Evolutionary conservation across 2,888 invertebrate genomes (phyloP), one percentile per base, ranked within the genome.

Genomic region (Temnothorax unifasciatus): DNA sequence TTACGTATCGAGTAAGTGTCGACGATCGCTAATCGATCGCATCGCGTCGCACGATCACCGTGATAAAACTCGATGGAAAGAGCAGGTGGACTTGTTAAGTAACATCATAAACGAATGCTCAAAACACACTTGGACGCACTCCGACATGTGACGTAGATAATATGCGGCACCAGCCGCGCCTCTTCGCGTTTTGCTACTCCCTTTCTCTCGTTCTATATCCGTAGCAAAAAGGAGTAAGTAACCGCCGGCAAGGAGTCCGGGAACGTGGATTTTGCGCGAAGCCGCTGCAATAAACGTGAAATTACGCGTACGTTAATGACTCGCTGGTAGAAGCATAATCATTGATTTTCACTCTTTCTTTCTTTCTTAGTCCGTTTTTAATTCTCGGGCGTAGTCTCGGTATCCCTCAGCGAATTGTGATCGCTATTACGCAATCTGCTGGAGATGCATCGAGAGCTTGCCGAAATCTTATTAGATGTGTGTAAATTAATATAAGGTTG

Each of bases 121-220:
- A 25, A 74, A 3, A 25, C 73, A 64, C 38, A 59, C 25, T 69
- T 21, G 54, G 18, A 21, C 13, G 25, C 47, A 15, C 29, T 34
- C 9, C 29, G 59, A 63, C 38, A 3, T 47, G 25, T 74, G 44
- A 82, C 54, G 25, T 54, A 44, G 68, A 13, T 68, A 59, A 68
- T 44, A 41, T n/a, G 77, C 52, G 21, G 54, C 64, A 71, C 47
- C 82, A 82, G 63, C 85, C 83, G 73, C 85, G 85, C 76, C 84
- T 77, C 81, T 75, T 77, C 68, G 54, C 68, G 68, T 86, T 85
- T 85, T 68, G 63, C 85, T 76, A 54, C 47, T 88, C 82, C 79
- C 64, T 85, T 85, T 77, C 25, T 29, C 61, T 25, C 82, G 63
- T 88, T 86, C 91, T 91, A 91, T 90, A 91, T 91, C 87, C 61